Conservation (phyloP, 2,797 vertebrate species). For the Peromyscus aztecus region DNA sequence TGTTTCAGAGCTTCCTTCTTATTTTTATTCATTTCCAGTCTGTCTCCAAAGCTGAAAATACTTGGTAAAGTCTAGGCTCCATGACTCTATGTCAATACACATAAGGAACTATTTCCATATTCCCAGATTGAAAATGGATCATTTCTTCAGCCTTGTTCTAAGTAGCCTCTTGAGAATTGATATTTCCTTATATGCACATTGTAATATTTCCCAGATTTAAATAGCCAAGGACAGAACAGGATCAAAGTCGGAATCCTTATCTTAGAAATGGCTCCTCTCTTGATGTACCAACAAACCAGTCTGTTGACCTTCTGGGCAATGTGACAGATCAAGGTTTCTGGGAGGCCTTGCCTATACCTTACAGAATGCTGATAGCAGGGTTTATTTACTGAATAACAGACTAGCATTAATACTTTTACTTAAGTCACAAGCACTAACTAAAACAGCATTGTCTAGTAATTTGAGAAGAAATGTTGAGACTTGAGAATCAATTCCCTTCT, state of each 20-base stretch:
- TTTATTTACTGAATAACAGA: constrained; percentile 38
- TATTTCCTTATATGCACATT: constrained; percentile 40
- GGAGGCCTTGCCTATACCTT: constrained; percentile 38
- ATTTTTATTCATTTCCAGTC: not conserved
- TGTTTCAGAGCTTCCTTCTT: constrained; percentile 6
- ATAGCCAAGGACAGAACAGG: constrained; percentile 43
- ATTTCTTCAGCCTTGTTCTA: constrained; percentile 65
- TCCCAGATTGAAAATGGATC: constrained; percentile 66
- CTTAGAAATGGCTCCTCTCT: constrained; percentile 26
- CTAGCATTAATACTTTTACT: constrained; percentile 28
- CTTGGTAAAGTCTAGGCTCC: constrained; percentile 31
- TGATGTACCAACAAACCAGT: constrained; percentile 33
- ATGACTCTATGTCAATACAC: constrained; percentile 52
- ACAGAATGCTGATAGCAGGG: constrained; percentile 5
- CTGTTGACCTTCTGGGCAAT: constrained; percentile 48
- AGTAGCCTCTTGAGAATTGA: constrained; percentile 59
- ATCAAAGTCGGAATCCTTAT: constrained; percentile 21
- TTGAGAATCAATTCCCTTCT: constrained; percentile 21
- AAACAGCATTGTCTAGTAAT: constrained; percentile 29
- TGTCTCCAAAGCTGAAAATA: constrained; percentile 32
- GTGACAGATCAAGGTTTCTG: constrained; percentile 38
- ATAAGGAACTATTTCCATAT: constrained; percentile 63
- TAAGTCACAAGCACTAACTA: constrained; percentile 56
- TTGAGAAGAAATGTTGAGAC: constrained; percentile 53
- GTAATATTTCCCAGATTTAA: constrained; percentile 67